Evolutionary conservation across 2,888 invertebrate species (phyloP), one percentile per base, ranked within the genome.

Genomic region (Pogonocherus hispidulus): DNA sequence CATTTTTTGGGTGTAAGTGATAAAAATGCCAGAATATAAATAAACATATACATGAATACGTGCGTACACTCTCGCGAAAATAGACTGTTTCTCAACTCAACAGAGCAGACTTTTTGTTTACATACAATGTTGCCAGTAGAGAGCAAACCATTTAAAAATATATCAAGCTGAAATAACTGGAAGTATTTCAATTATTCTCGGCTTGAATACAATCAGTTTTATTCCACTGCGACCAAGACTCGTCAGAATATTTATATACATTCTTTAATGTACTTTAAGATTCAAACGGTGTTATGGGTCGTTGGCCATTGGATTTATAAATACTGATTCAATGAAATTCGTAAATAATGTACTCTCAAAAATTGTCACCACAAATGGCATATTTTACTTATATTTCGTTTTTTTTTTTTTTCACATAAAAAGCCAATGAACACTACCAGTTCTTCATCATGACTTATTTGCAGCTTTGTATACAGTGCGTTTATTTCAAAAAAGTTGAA

Each of bases 1-100:
- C 14, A n/a, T 2, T 41, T 41, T 16, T 41, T 14, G 3, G 65
- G 70, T 63, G 66, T 41, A 41, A n/a, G 14, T 1, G 68, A 66
- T 68, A 71, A 71, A 70, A 71, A 68, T 71, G 66, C 68, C 55
- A 16, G 63, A 68, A 71, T 68, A 71, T 66, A 71, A 71, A 71
- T 71, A 71, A 71, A 68, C 71, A 47, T 46, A 66, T 60, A 66
- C 64, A 59, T 67, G 60, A 60, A 65, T 63, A 66, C 70, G 70
- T 70, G 67, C 62, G 65, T 64, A 69, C 55, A 52, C 65, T 49
- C 32, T 51, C 51, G 65, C 32, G 57, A 63, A 68, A 71, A 68
- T 71, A 71, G 71, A 68, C 68, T 47, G 63, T 68, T 68, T 70
- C 67, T 64, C 70, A 67, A 70, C 67, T 70, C 66, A 41, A 52